A percentile compares a stretch with the other conserved stretches of the same genome.
phyloP scores from a whole-genome alignment of 2,797 vertebrate genomes.

The Mormyrus hasselquistii region DNA sequence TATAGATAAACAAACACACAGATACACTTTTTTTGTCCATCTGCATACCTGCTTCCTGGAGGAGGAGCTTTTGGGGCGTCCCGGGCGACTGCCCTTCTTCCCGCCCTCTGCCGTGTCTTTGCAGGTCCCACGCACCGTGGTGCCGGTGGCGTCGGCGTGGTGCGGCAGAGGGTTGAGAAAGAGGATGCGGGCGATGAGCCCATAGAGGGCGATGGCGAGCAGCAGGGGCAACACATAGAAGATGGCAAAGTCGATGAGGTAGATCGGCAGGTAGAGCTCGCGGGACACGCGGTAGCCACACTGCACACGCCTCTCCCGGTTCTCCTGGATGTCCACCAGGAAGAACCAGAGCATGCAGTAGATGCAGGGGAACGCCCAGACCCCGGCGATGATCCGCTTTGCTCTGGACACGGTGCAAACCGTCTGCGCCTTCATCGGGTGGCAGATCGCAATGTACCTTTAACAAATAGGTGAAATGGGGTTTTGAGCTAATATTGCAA shows the following conservation, averaged over 20 bases:
- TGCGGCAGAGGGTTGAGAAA: constrained; percentile 60
- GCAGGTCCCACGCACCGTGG: constrained; percentile 51
- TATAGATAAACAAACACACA: background rate
- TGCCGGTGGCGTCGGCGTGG: constrained; percentile 40
- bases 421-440: constrained; percentile 67
- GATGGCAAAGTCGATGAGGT: constrained; percentile 72
- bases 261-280: constrained; percentile 76
- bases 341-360: constrained; percentile 79
- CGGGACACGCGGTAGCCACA: constrained; percentile 72
- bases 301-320: constrained; percentile 51
- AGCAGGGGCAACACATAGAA: constrained; percentile 71
- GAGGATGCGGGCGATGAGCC: constrained; percentile 68
- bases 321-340: constrained; percentile 70
- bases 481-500: background rate
- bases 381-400: constrained; percentile 61
- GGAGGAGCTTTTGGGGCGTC: constrained; percentile 49
- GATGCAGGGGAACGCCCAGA: constrained; percentile 67
- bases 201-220: constrained; percentile 66
- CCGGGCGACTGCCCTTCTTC: constrained; percentile 40
- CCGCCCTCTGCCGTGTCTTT: constrained; percentile 40
- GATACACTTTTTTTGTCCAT: constrained; percentile 26
- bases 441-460: constrained; percentile 75
- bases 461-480: background rate
- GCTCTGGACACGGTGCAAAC: constrained; percentile 69
- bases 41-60: constrained; percentile 72